These are phyloP conservation scores for Microplitis manilae DNA, from an alignment of 2,888 invertebrate species.

Conservation along the genomic window DNA sequence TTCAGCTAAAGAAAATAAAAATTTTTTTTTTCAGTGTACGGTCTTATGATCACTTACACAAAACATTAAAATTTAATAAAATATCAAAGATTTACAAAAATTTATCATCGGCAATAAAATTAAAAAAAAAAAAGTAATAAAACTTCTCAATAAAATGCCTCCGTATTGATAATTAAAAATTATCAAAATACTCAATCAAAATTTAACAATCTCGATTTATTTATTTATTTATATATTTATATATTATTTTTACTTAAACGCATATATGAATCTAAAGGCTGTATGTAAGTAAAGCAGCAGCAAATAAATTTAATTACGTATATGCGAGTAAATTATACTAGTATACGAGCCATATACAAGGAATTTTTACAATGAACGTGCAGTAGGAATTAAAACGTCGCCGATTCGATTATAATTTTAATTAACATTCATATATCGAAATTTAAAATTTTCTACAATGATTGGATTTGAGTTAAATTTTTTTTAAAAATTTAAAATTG, in stretches of 20 bases:
- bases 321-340: conserved; percentile 53
- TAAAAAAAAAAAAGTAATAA: neutral
- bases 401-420: conserved; percentile 35
- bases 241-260: conserved; percentile 13
- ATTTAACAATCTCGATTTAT: conserved; percentile 40
- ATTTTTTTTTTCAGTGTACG: too few species aligned
- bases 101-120: neutral
- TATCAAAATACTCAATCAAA: conserved; percentile 36
- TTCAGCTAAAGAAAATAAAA: too few species aligned
- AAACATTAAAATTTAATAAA: neutral
- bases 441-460: neutral
- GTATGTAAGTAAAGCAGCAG: conserved; percentile 49
- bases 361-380: conserved; percentile 66
- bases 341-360: conserved; percentile 63
- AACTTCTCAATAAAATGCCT: conserved; percentile 71
- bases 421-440: conserved; percentile 1
- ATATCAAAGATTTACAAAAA: neutral
- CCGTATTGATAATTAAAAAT: conserved; percentile 57
- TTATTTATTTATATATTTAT: conserved; percentile 18
- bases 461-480: conserved; percentile 30
- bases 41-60: neutral
- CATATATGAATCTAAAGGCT: conserved; percentile 34
- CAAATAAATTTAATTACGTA: conserved; percentile 47
- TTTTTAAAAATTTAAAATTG: conserved; percentile 6
- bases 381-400: conserved; percentile 48